phyloP scores from a whole-genome alignment of 2,888 invertebrate genomes.

The Epirrita christyi region DNA sequence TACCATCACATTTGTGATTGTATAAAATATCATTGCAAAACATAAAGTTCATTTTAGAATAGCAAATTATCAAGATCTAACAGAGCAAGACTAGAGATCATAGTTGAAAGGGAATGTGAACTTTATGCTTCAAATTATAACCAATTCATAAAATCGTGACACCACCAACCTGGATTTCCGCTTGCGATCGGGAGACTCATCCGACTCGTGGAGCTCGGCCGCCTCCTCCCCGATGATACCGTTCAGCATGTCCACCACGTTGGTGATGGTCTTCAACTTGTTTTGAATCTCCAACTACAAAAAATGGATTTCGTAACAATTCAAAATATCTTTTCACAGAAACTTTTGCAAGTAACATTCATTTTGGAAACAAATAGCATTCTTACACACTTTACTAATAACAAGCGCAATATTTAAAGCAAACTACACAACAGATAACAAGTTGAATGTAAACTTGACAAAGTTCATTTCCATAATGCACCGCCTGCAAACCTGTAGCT shows the following conservation, averaged over 20 bases:
- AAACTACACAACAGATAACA: slow-evolving; percentile 19
- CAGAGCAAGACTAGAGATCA: slow-evolving; percentile 11
- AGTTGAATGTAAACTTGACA: slow-evolving; percentile 12
- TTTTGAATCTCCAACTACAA: slow-evolving; percentile 90
- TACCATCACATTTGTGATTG: slow-evolving; percentile 9
- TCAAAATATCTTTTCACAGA: slow-evolving; percentile 26
- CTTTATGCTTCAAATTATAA: slow-evolving; percentile 30
- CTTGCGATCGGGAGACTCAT: slow-evolving; percentile 63
- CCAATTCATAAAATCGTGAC: slow-evolving; percentile 5
- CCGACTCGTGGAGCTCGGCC: slow-evolving; percentile 52
- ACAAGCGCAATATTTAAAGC: slow-evolving; percentile 25
- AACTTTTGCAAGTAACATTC: background rate
- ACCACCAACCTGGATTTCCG: slow-evolving; percentile 72
- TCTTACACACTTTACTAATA: background rate
- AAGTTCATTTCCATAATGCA: slow-evolving; percentile 17
- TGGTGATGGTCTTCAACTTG: slow-evolving; percentile 92
- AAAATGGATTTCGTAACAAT: slow-evolving; percentile 34
- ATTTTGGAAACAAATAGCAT: background rate
- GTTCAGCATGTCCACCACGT: slow-evolving; percentile 94
- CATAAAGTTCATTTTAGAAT: slow-evolving; percentile 23
- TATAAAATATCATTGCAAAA: slow-evolving; percentile 12
- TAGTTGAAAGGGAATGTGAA: slow-evolving; percentile 20
- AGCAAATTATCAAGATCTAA: slow-evolving; percentile 16
- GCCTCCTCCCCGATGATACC: slow-evolving; percentile 92
- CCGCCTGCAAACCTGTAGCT: slow-evolving; percentile 88